Evolutionary conservation across 2,113 vertebrate genomes (phyloP).

Genomic region (Hyperoodon ampullatus): DNA sequence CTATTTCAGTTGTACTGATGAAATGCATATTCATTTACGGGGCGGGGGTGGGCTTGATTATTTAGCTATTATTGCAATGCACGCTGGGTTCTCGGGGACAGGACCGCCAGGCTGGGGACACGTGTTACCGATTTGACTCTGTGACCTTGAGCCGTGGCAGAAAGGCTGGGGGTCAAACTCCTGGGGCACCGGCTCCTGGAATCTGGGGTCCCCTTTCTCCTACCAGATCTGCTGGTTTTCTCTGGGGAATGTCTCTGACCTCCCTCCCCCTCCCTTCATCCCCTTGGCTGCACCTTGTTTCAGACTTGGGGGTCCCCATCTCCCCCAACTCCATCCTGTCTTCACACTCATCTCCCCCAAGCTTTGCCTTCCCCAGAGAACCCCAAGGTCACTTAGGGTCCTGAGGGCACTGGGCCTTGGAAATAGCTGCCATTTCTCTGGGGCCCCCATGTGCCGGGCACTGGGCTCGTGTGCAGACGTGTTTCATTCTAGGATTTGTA

Average conservation of each 20-base stretch:
- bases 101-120: not conserved
- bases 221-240: not conserved
- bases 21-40: slow-evolving; percentile 6
- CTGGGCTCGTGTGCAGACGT: not conserved
- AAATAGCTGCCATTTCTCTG: fast-evolving
- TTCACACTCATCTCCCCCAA: not conserved
- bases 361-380: not conserved
- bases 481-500: not conserved
- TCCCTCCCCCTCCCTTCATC: not conserved
- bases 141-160: not conserved
- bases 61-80: slow-evolving; percentile 24
- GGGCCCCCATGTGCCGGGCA: not conserved
- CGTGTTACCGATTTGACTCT: fast-evolving
- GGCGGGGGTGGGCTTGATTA: not conserved
- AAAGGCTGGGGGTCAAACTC: not conserved
- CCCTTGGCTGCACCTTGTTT: not conserved
- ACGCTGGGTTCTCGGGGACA: not conserved
- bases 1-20: slow-evolving; percentile 55
- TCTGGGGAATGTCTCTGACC: fast-evolving
- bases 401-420: not conserved
- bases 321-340: not conserved
- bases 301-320: not conserved
- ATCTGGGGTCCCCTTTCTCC: not conserved
- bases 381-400: not conserved
- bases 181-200: not conserved